Evolutionary conservation across 2,113 vertebrate genomes (phyloP).

Genomic region (Menidia beryllina): DNA sequence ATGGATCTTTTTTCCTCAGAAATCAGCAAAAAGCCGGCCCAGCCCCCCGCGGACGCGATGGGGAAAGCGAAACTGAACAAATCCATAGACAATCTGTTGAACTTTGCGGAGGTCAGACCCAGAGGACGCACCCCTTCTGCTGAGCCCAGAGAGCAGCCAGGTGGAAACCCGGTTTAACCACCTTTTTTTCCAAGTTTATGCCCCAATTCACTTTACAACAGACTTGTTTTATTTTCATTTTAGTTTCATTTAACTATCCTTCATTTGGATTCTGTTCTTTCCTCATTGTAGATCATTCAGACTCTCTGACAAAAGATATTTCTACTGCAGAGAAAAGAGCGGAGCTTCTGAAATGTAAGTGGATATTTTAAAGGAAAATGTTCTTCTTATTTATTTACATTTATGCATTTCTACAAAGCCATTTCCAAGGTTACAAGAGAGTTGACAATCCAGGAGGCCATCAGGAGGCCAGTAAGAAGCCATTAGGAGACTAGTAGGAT

Average conservation of each 20-base stretch:
- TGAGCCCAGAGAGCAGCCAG: constrained; percentile 21
- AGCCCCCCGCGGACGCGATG: background rate
- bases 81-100: constrained; percentile 42
- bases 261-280: background rate
- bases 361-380: accelerated
- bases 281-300: constrained; percentile 20
- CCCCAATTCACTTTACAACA: background rate
- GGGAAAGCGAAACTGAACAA: background rate
- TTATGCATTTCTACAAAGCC: no score
- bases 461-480: no score
- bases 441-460: no score
- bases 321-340: constrained; percentile 65
- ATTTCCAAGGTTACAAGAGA: no score
- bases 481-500: no score
- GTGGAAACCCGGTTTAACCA: background rate
- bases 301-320: constrained; percentile 26
- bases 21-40: background rate
- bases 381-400: background rate
- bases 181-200: accelerated
- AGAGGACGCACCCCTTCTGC: background rate
- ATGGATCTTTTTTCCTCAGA: constrained; percentile 17
- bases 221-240: no score
- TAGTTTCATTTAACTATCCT: background rate
- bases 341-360: constrained; percentile 89
- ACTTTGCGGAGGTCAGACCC: background rate